A percentile compares a stretch with the other conserved stretches of the same genome.
Evolutionary conservation across 1,140 invertebrate species (phyloP).

Genomic region (Pectinophora gossypiella): DNA sequence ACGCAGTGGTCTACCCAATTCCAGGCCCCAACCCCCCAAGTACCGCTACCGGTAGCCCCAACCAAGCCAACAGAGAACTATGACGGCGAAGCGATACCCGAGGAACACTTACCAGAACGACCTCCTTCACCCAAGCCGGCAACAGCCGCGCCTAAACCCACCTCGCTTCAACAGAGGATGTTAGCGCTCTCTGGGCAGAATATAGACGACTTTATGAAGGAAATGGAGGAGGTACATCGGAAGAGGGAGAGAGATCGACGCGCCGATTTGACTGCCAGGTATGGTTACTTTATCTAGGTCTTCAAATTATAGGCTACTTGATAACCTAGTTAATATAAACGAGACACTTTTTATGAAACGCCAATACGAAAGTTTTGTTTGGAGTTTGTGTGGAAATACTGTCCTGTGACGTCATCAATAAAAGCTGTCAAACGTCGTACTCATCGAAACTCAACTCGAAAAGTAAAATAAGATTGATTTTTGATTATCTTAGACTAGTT

Average conservation of each 20-base stretch:
- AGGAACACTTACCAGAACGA: conserved; percentile 10
- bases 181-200: conserved; percentile 90
- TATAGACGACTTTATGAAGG: conserved; percentile 94
- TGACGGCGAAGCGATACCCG: conserved; percentile 44
- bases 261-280: conserved; percentile 78
- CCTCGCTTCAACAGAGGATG: conserved; percentile 88
- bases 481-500: too few species aligned
- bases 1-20: too few species aligned
- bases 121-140: not conserved
- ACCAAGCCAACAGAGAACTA: conserved; percentile 18
- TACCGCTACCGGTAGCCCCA: not conserved
- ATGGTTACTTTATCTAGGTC: too few species aligned
- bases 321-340: too few species aligned
- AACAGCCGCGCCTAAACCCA: conserved; percentile 78
- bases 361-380: too few species aligned
- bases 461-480: too few species aligned
- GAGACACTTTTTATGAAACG: too few species aligned
- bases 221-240: conserved; percentile 90
- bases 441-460: too few species aligned
- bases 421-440: too few species aligned
- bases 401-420: too few species aligned
- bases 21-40: conserved; percentile 12
- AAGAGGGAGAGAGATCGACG: conserved; percentile 81
- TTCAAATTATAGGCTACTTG: too few species aligned
- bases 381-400: too few species aligned